phyloP scores from a whole-genome alignment of 2,113 vertebrate genomes.

The Dendropsophus ebraccatus region DNA sequence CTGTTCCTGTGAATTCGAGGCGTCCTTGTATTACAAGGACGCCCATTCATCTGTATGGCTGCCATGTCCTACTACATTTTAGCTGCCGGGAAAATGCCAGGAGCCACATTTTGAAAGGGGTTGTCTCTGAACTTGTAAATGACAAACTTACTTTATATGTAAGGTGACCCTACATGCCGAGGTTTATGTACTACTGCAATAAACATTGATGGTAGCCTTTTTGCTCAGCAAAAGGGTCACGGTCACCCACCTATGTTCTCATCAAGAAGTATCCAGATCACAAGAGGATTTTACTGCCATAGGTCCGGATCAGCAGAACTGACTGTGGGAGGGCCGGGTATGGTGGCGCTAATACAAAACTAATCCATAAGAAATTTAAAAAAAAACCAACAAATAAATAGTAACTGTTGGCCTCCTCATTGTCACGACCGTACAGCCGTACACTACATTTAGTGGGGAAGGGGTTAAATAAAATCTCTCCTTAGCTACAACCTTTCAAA shows the following conservation, averaged over 20 bases:
- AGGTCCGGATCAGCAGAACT: background rate
- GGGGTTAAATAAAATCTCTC: conserved; percentile 44
- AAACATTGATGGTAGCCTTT: background rate
- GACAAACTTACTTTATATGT: background rate
- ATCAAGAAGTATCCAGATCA: background rate
- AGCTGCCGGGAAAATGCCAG: too few relatives aligned
- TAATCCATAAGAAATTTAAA: background rate
- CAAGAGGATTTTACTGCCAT: background rate
- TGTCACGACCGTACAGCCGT: background rate
- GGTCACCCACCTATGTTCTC: too few relatives aligned
- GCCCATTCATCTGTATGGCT: too few relatives aligned
- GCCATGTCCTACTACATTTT: too few relatives aligned
- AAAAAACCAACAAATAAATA: background rate
- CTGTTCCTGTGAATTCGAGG: too few relatives aligned
- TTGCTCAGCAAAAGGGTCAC: background rate
- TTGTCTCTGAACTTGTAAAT: background rate
- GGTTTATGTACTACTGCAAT: background rate
- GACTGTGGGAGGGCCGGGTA: background rate
- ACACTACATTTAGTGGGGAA: background rate
- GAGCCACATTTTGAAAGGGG: too few relatives aligned
- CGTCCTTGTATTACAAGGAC: too few relatives aligned
- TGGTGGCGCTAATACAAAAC: background rate
- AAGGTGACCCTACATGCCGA: background rate
- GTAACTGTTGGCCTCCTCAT: background rate
- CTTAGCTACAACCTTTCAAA: conserved; percentile 77